Percentiles rank a stretch among this genome's conserved stretches.
These are phyloP conservation scores for Lutjanus erythropterus DNA, from an alignment of 2,113 vertebrate species.

Conservation along the genomic window DNA sequence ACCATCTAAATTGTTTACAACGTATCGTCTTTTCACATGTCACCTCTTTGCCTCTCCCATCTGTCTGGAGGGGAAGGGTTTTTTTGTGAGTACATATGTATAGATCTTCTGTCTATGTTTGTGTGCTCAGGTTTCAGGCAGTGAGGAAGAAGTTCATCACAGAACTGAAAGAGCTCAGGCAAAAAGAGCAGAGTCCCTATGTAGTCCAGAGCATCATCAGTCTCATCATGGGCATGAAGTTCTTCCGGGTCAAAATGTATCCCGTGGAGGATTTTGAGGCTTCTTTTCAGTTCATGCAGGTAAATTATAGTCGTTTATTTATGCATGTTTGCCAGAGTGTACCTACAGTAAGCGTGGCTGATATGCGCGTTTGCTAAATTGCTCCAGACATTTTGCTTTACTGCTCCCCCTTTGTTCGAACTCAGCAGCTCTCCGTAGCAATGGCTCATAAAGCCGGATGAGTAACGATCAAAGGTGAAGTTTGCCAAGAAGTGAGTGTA, in stretches of 20 bases:
- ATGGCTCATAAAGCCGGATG: slow-evolving; percentile 65
- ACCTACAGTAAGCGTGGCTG: not conserved
- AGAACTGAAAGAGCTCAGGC: slow-evolving; percentile 94
- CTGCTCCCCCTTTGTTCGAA: slow-evolving; percentile 49
- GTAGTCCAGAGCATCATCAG: slow-evolving; percentile 97
- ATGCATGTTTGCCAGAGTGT: not conserved
- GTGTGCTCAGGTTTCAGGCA: slow-evolving; percentile 91
- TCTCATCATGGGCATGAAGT: slow-evolving; percentile 99
- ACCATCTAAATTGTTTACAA: not conserved
- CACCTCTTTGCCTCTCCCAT: not conserved
- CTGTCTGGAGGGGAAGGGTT: not conserved
- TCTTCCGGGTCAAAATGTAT: slow-evolving; percentile 99
- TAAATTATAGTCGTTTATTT: slow-evolving; percentile 57
- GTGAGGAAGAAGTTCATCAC: slow-evolving; percentile 99
- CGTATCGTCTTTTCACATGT: not conserved
- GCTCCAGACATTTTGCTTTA: slow-evolving; percentile 23
- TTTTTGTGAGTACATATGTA: not conserved
- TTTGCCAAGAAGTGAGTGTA: slow-evolving; percentile 53
- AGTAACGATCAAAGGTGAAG: slow-evolving; percentile 57
- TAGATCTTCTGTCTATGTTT: slow-evolving; percentile 13
- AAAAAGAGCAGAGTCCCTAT: slow-evolving; percentile 96
- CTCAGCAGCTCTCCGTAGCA: slow-evolving; percentile 53
- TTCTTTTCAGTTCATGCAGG: slow-evolving; percentile 99
- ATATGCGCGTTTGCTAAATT: slow-evolving; percentile 34
- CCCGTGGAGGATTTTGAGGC: slow-evolving; percentile 99